Conservation (phyloP, 1,140 invertebrate species). For the Alviniconcha marisindica region DNA sequence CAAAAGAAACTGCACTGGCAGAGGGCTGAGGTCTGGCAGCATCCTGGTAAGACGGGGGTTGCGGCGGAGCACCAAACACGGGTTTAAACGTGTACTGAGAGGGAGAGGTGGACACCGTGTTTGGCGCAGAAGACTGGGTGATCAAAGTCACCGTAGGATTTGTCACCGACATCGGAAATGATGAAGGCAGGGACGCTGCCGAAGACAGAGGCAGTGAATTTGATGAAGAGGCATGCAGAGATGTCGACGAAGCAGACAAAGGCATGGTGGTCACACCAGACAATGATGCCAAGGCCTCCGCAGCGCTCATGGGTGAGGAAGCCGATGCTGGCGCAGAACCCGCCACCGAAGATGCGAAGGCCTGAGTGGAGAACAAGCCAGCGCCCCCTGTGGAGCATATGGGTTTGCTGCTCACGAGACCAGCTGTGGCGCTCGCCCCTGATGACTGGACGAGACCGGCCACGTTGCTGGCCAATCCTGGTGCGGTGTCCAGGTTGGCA, state of each 20-base stretch:
- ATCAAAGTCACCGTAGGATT: background rate
- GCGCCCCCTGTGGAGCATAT: slow-evolving; percentile 12
- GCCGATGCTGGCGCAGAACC: background rate
- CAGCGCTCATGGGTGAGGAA: no score
- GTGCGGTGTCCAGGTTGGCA: background rate
- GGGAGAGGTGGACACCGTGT: background rate
- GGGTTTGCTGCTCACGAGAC: background rate
- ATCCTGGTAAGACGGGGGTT: background rate
- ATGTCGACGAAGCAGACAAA: no score
- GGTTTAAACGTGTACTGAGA: background rate
- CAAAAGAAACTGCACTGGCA: background rate
- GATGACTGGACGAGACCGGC: background rate
- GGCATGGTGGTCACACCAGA: no score
- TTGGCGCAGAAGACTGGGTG: background rate
- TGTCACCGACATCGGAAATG: background rate
- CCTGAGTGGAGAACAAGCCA: background rate
- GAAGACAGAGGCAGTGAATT: background rate
- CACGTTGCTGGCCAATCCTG: background rate
- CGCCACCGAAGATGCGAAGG: no score
- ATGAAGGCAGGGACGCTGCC: background rate
- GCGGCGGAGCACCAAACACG: background rate
- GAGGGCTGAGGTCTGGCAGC: background rate
- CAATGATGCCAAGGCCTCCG: no score
- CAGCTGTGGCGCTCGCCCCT: background rate
- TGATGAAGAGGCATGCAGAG: no score